Conservation (phyloP, 92 coral and sea anemone genomes). For the Virgularia gustaviana region DNA sequence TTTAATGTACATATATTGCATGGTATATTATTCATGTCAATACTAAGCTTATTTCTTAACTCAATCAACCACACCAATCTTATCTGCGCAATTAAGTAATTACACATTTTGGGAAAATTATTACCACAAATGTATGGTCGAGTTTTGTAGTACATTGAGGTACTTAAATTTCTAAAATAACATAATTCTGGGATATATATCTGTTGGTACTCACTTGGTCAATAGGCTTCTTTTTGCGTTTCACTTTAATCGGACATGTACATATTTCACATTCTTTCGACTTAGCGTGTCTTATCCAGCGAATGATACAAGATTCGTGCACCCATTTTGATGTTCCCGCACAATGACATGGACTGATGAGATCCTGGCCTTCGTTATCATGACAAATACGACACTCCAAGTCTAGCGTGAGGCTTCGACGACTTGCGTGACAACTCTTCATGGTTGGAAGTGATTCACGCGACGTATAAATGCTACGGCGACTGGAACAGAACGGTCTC, state of each 20-base stretch:
- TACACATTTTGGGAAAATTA: too few relatives aligned
- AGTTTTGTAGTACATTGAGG: neutral
- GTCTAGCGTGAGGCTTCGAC: constrained; percentile 11
- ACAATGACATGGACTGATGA: constrained; percentile 88
- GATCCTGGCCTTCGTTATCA: constrained; percentile 60
- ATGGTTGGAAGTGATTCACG: too few relatives aligned
- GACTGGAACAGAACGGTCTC: constrained; percentile 14
- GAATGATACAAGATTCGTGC: constrained; percentile 81
- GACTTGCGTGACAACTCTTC: neutral
- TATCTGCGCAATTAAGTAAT: too few relatives aligned
- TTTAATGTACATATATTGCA: too few relatives aligned
- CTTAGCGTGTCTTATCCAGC: constrained; percentile 82
- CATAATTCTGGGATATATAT: neutral
- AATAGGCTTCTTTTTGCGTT: constrained; percentile 72
- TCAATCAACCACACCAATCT: too few relatives aligned
- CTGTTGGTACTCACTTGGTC: constrained; percentile 64
- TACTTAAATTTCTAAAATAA: neutral
- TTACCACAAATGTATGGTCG: too few relatives aligned
- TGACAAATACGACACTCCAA: constrained; percentile 89
- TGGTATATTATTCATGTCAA: too few relatives aligned
- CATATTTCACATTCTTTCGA: constrained; percentile 86
- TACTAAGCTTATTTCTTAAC: too few relatives aligned
- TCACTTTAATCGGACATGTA: constrained; percentile 64
- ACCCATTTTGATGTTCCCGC: constrained; percentile 91
- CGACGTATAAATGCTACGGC: constrained; percentile 12